Conservation (phyloP, 2,113 vertebrate species). For the Isichthys henryi region DNA sequence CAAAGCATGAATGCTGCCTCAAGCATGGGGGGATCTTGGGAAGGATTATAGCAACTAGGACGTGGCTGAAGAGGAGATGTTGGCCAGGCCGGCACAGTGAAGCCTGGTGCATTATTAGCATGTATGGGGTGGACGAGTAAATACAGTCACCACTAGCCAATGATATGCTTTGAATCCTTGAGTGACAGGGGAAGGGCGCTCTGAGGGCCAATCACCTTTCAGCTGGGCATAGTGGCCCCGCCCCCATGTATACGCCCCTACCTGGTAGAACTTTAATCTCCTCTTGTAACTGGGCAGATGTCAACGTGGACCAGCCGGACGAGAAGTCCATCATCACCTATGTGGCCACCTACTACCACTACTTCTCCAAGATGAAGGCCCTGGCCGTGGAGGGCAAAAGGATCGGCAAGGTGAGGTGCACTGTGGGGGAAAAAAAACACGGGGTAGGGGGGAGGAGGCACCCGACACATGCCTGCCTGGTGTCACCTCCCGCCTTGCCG, state of each 20-base stretch:
- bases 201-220: neutral
- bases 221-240: neutral
- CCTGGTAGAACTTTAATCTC: neutral
- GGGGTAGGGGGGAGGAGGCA: neutral
- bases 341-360: constrained; percentile 90
- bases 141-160: neutral
- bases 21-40: neutral
- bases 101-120: neutral
- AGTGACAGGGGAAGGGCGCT: neutral
- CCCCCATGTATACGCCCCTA: neutral
- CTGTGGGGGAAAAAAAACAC: neutral
- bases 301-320: constrained; percentile 89
- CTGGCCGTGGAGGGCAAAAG: constrained; percentile 87
- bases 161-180: neutral
- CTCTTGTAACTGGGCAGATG: constrained; percentile 58
- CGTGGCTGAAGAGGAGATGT: constrained; percentile 13
- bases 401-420: constrained; percentile 74
- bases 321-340: constrained; percentile 96
- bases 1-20: neutral
- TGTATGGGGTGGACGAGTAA: neutral
- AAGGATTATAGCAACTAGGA: constrained; percentile 28
- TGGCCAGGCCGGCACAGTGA: neutral
- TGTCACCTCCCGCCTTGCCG: neutral
- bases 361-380: constrained; percentile 96
- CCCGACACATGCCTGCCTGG: neutral